A percentile compares a stretch with the other conserved stretches of the same genome.
These are phyloP conservation scores for Neolamprologus caudopunctatus DNA, from an alignment of 2,113 vertebrate species.

Conservation along the genomic window DNA sequence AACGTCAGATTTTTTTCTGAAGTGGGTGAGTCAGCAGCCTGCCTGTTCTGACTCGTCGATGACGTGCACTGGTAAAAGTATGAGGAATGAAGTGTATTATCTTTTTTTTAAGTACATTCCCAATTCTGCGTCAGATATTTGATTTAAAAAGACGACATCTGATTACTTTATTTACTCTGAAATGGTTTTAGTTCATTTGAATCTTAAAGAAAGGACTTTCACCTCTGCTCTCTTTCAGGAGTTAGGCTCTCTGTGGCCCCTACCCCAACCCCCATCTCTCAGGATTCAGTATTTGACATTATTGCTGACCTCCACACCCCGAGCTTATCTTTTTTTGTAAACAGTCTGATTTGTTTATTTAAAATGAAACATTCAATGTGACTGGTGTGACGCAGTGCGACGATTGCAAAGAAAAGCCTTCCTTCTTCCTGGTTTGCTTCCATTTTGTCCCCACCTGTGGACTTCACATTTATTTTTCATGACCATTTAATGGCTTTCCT, in stretches of 20 bases:
- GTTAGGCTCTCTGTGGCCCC: not conserved
- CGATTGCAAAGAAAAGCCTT: not conserved
- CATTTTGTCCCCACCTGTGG: not conserved
- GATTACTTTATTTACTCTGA: not conserved
- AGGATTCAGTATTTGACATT: not conserved
- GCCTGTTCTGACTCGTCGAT: slow-evolving; percentile 34
- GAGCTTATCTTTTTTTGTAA: not conserved
- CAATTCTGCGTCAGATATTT: not conserved
- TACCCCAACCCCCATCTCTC: not conserved
- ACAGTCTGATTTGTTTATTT: not conserved
- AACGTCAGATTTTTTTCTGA: not conserved
- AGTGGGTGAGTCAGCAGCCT: slow-evolving; percentile 22
- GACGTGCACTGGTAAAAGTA: not conserved
- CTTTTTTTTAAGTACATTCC: not conserved
- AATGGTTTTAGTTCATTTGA: not conserved
- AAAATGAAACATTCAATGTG: not conserved
- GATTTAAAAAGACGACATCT: not conserved
- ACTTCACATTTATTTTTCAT: not conserved
- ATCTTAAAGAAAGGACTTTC: not conserved
- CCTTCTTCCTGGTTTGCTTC: not conserved
- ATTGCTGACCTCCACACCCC: not conserved
- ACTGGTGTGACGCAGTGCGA: not conserved
- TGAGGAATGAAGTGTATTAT: not conserved
- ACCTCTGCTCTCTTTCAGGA: not conserved
- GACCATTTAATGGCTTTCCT: not conserved